Evolutionary conservation across 2,888 invertebrate species (phyloP), one percentile per base, ranked within the genome.

Genomic region (Trissoscelio sp.): DNA sequence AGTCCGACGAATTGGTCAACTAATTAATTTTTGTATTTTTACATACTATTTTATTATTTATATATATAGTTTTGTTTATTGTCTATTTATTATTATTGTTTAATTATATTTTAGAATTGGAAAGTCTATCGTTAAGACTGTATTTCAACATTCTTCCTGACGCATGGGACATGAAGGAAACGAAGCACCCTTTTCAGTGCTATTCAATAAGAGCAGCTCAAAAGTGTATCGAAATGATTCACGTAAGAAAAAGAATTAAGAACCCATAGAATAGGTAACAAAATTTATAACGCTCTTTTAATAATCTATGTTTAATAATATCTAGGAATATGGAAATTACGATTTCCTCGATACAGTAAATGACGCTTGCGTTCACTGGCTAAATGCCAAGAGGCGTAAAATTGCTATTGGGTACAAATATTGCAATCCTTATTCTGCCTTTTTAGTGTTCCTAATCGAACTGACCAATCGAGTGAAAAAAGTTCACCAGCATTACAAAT

Each of bases 121-220:
- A 31, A 0, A 7, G 28, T 6, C 46, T 9, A 20, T 24, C 77
- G 74, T 51, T 14, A 31, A 20, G 31, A n/a, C 18, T 69, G 1
- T 37, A 67, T 48, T 64, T 48, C 5, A 12, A 48, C 14, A 22
- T 64, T 22, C 64, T 64, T 28, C 66, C 66, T 9, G n/a, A 37
- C 6, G 66, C 66, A 0, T 66, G 66, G 66, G 34, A 66, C n/a
- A 16, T 51, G 0, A 66, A 51, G 14, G 51, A 66, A 31, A 53
- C 22, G 0, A 11, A 53, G 16, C 24, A 24, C 24, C 51, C 37
- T 11, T 66, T 51, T 16, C 66, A 66, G 11, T 66, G 66, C 16
- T 66, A 66, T 7, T 66, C 51, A 3, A 53, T 66, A 2, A 37
- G 51, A 12, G 66, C 66, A 11, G 66, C 66, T 1, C 9, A 37